Evolutionary conservation across 2,888 invertebrate genomes (phyloP).

Genomic region (Sinodicranocentrus sp.): DNA sequence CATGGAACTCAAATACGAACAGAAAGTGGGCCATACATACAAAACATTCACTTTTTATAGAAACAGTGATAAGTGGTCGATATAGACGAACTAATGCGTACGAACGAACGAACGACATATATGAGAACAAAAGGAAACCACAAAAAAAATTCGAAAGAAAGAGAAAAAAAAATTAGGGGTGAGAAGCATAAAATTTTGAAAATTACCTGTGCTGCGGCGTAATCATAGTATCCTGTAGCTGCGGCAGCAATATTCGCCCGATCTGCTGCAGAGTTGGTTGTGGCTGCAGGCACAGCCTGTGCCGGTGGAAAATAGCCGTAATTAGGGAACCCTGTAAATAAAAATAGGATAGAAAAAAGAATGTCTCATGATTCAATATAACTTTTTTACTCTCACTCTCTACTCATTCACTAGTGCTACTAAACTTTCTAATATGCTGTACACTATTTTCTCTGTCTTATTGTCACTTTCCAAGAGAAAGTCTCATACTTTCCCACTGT

Average conservation of each 20-base stretch:
- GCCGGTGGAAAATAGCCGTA: constrained; percentile 79
- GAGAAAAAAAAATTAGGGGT: constrained; percentile 13
- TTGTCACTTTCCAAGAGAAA: too few relatives aligned
- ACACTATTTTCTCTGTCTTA: too few relatives aligned
- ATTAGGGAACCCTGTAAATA: constrained; percentile 79
- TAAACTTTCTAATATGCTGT: constrained; percentile 8
- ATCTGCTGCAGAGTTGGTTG: constrained; percentile 77
- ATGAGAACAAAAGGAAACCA: constrained; percentile 14
- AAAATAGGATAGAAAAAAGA: constrained; percentile 43
- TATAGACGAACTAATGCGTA: background rate
- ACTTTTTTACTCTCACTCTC: background rate
- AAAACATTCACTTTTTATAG: constrained; percentile 1
- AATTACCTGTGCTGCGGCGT: constrained; percentile 76
- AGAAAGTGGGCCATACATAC: background rate
- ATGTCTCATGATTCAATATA: constrained; percentile 35
- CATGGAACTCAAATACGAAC: background rate
- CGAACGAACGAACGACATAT: background rate
- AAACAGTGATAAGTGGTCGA: background rate
- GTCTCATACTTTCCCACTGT: too few relatives aligned
- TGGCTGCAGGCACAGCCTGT: constrained; percentile 81
- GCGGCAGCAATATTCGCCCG: constrained; percentile 78
- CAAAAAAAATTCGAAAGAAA: constrained; percentile 17
- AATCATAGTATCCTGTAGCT: constrained; percentile 78
- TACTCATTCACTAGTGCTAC: background rate
- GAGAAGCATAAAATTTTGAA: constrained; percentile 3